These are phyloP conservation scores for Hephaestus fuliginosus DNA, from an alignment of 2,797 vertebrate genomes.

Conservation along the genomic window DNA sequence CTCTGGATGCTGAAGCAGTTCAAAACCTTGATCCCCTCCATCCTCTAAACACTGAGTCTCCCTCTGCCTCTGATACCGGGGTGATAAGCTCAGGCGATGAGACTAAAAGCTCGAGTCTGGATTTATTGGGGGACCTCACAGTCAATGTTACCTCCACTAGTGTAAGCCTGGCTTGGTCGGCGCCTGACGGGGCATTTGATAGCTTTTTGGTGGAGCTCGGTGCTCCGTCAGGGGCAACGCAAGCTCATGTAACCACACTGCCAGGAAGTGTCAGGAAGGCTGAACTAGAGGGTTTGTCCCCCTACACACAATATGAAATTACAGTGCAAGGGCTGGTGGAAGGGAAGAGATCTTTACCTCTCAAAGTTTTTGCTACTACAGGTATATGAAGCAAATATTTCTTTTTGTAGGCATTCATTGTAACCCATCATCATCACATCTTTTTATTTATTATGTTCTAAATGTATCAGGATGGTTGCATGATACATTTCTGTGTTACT, in stretches of 20 bases:
- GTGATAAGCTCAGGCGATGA: conserved; percentile 56
- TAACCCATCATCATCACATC: conserved; percentile 27
- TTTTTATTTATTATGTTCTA: background rate
- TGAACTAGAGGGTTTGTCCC: conserved; percentile 79
- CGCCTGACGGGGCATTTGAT: conserved; percentile 77
- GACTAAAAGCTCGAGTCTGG: conserved; percentile 58
- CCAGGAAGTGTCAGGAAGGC: conserved; percentile 73
- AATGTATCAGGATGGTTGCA: conserved; percentile 27
- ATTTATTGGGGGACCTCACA: conserved; percentile 47
- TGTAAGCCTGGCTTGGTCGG: conserved; percentile 77
- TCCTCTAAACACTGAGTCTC: conserved; percentile 50
- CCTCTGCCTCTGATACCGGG: conserved; percentile 33
- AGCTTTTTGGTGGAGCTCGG: conserved; percentile 81
- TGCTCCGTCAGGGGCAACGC: conserved; percentile 62
- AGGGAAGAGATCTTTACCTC: conserved; percentile 76
- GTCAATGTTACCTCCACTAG: conserved; percentile 67
- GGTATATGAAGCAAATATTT: conserved; percentile 78
- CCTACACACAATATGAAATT: conserved; percentile 80
- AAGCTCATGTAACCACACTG: conserved; percentile 58
- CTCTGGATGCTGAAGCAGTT: conserved; percentile 52
- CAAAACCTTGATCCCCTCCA: conserved; percentile 41
- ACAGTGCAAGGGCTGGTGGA: conserved; percentile 79
- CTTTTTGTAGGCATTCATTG: conserved; percentile 27
- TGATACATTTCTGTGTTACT: conserved; percentile 12
- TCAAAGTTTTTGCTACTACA: conserved; percentile 81